Evolutionary conservation across 2,797 vertebrate genomes (phyloP), one percentile per base, ranked within the genome.

Genomic region (Trematomus bernacchii): DNA sequence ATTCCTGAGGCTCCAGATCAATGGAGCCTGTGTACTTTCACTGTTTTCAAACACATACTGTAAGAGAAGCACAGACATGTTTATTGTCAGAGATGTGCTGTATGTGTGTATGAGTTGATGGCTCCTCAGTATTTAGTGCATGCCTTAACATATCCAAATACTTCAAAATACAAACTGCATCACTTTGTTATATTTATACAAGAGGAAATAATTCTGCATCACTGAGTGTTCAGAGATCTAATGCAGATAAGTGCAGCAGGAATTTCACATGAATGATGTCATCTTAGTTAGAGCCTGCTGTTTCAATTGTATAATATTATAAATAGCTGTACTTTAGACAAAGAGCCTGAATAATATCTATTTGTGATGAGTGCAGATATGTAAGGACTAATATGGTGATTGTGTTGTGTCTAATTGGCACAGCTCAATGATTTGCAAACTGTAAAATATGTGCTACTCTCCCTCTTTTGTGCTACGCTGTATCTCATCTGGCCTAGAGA

Each of bases 321-420:
- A 88, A 89, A 93, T 89, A 73, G 84, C 67, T 65, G 46, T 47
- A 66, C 72, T 89, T 88, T 83, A 71, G 79, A 86, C 72, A 70
- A 30, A 71, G 64, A 57, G 64, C 74, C 84, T 82, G 76, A 88
- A 84, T 86, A 84, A 91, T 86, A 81, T 92, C 81, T 85, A 86
- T 90, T 86, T 89, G 90, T 86, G 83, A 90, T 77, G 87, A 74
- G 85, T 55, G 84, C 71, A 85, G 86, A 90, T 89, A 82, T 52
- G 60, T 55, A 85, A 82, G 91, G 89, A 94, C 93, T 93, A 94
- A 94, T 94, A 93, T 94, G 93, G 93, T 85, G 76, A 92, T 91
- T 89, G 84, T 79, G 85, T 89, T 93, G 91, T 90, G 85, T 91
- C 80, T 92, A 92, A 93, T 87, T 94, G 94, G 92, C 92, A 93